A percentile compares a stretch with the other conserved stretches of the same genome.
Conservation (phyloP, 1,140 invertebrate species). For the Drosophila eugracilis region DNA sequence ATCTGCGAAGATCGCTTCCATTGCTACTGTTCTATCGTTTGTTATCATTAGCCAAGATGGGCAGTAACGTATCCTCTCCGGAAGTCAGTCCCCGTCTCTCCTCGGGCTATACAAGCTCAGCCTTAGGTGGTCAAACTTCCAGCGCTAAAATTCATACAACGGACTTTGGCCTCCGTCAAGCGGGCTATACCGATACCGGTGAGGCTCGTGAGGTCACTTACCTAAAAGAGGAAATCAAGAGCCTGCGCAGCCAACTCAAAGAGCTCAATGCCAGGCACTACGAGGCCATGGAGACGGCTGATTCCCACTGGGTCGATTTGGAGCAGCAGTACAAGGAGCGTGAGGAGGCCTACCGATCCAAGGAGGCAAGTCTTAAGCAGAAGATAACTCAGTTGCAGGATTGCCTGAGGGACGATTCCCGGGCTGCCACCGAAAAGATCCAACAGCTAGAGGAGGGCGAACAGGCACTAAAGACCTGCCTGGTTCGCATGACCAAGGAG, state of each 20-base stretch:
- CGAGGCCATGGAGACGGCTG: conserved; percentile 90
- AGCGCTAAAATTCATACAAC: not conserved
- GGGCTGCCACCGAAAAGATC: conserved; percentile 79
- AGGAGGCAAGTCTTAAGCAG: conserved; percentile 72
- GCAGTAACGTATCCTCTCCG: conserved; percentile 51
- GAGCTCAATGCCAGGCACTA: conserved; percentile 89
- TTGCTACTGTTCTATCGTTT: conserved; percentile 87
- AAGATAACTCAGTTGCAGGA: conserved; percentile 80
- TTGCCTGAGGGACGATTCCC: conserved; percentile 74
- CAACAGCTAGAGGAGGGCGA: conserved; percentile 86
- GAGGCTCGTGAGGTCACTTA: conserved; percentile 60
- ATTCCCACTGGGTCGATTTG: conserved; percentile 90
- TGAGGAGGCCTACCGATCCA: conserved; percentile 85
- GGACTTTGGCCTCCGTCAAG: not conserved
- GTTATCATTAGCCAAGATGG: conserved; percentile 59
- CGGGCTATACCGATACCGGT: conserved; percentile 28
- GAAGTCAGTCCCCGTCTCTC: conserved; percentile 8
- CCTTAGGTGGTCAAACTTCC: conserved; percentile 74
- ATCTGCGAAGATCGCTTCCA: conserved; percentile 88
- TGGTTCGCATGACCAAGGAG: conserved; percentile 86
- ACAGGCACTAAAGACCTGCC: conserved; percentile 84
- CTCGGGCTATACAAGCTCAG: conserved; percentile 48
- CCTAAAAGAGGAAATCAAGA: conserved; percentile 82
- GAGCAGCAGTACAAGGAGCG: conserved; percentile 88
- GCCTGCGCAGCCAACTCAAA: conserved; percentile 85